A percentile compares a stretch with the other conserved stretches of the same genome.
Conservation (phyloP, 2,797 vertebrate genomes). For the Sebastes dallii region DNA sequence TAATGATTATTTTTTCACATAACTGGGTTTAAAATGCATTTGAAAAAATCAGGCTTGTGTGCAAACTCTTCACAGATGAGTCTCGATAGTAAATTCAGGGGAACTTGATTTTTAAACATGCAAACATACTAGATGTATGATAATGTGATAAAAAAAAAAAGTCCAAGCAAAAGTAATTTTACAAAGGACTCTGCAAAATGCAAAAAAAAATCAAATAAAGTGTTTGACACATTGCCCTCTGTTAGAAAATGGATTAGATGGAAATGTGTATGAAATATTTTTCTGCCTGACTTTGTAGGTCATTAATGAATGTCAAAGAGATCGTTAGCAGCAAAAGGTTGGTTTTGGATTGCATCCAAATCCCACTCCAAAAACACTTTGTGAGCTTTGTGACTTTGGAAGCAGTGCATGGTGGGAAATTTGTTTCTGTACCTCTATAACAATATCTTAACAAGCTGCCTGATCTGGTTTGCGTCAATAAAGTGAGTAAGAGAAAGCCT, state of each 20-base stretch:
- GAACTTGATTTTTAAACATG: neutral
- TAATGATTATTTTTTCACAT: neutral
- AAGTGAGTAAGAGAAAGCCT: neutral
- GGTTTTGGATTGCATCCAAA: slow-evolving; percentile 13
- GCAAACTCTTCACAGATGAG: neutral
- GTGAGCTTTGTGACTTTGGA: slow-evolving; percentile 4
- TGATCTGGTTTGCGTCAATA: neutral
- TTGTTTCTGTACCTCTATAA: neutral
- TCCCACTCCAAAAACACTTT: neutral
- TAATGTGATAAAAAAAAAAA: neutral
- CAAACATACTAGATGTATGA: neutral
- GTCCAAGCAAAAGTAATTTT: no score
- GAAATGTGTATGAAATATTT: neutral
- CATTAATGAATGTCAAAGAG: slow-evolving; percentile 28
- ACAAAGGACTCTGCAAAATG: neutral
- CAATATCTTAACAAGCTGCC: neutral
- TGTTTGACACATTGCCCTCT: neutral
- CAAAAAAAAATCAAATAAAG: neutral
- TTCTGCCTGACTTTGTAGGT: neutral
- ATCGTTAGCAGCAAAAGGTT: slow-evolving; percentile 14
- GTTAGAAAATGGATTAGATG: neutral
- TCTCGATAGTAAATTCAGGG: neutral
- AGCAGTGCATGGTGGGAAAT: slow-evolving; percentile 4
- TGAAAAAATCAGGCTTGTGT: neutral
- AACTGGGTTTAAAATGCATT: neutral